phyloP scores from a whole-genome alignment of 2,113 vertebrate genomes.

The Solea solea region DNA sequence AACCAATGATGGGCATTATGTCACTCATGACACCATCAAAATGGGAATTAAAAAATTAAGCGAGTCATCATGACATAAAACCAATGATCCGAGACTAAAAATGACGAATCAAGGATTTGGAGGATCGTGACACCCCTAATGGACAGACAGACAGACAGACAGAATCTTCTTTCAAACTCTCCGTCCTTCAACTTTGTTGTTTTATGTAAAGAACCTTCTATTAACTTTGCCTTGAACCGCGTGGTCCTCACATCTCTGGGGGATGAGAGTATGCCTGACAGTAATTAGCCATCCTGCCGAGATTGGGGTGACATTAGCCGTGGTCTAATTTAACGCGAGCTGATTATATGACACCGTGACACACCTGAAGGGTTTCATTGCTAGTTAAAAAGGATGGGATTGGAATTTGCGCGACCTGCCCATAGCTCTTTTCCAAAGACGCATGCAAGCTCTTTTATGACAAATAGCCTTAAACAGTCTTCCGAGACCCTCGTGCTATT shows the following conservation, averaged over 20 bases:
- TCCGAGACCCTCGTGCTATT: slow-evolving; percentile 12
- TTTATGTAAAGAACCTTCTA: slow-evolving; percentile 10
- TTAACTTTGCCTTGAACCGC: background rate
- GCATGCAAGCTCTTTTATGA: slow-evolving; percentile 40
- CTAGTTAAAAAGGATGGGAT: slow-evolving; percentile 36
- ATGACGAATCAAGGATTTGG: too few species aligned
- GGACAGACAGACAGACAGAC: too few species aligned
- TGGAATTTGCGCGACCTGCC: slow-evolving; percentile 33
- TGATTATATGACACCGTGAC: slow-evolving; percentile 68
- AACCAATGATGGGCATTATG: too few species aligned
- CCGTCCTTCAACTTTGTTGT: slow-evolving; percentile 11
- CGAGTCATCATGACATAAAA: too few species aligned
- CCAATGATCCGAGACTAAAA: too few species aligned
- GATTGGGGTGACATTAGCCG: slow-evolving; percentile 60
- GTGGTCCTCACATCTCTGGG: slow-evolving; percentile 26
- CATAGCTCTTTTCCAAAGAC: slow-evolving; percentile 15
- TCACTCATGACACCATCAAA: too few species aligned
- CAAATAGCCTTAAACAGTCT: slow-evolving; percentile 26
- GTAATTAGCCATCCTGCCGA: slow-evolving; percentile 65
- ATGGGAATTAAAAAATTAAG: too few species aligned
- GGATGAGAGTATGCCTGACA: slow-evolving; percentile 35
- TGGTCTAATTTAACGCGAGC: slow-evolving; percentile 62
- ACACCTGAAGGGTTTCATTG: slow-evolving; percentile 69
- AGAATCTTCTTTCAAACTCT: background rate
- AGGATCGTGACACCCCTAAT: too few species aligned